A percentile compares a stretch with the other conserved stretches of the same genome.
phyloP scores from a whole-genome alignment of 2,797 vertebrate species.

The Hyperoplus lanceolatus region DNA sequence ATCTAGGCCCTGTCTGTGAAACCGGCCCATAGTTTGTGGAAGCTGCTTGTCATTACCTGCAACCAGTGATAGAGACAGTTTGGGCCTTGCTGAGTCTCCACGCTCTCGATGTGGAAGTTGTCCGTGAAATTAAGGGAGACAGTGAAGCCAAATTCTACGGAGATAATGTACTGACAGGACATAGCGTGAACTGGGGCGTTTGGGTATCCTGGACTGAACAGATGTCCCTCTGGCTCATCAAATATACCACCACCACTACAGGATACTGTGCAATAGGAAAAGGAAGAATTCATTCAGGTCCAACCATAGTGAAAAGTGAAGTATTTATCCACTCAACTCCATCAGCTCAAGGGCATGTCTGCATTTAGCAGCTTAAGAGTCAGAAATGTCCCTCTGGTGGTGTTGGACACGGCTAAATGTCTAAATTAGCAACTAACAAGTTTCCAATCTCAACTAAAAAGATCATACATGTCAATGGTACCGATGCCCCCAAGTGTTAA shows the following conservation, averaged over 20 bases:
- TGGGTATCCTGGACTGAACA: slow-evolving; percentile 84
- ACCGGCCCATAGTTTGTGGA: too few species aligned
- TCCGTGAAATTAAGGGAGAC: slow-evolving; percentile 82
- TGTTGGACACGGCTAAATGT: not conserved
- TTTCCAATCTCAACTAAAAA: too few species aligned
- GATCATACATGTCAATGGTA: too few species aligned
- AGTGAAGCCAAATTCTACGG: slow-evolving; percentile 78
- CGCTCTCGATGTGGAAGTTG: slow-evolving; percentile 81
- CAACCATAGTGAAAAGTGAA: not conserved
- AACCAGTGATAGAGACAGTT: slow-evolving; percentile 83
- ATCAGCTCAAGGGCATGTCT: not conserved
- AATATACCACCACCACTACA: slow-evolving; percentile 80
- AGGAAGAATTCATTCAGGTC: not conserved
- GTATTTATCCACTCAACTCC: not conserved
- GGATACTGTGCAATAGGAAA: slow-evolving; percentile 67
- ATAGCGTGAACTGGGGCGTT: slow-evolving; percentile 60
- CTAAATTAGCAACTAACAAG: too few species aligned
- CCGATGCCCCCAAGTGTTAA: too few species aligned
- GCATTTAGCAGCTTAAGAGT: not conserved
- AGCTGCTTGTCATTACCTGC: slow-evolving; percentile 69
- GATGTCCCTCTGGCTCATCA: slow-evolving; percentile 77
- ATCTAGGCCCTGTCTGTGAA: too few species aligned
- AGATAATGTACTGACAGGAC: slow-evolving; percentile 82
- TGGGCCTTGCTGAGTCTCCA: slow-evolving; percentile 59
- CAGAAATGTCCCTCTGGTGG: not conserved